Evolutionary conservation across 2,888 invertebrate species (phyloP), one percentile per base, ranked within the genome.

Genomic region (Diaperis boleti): DNA sequence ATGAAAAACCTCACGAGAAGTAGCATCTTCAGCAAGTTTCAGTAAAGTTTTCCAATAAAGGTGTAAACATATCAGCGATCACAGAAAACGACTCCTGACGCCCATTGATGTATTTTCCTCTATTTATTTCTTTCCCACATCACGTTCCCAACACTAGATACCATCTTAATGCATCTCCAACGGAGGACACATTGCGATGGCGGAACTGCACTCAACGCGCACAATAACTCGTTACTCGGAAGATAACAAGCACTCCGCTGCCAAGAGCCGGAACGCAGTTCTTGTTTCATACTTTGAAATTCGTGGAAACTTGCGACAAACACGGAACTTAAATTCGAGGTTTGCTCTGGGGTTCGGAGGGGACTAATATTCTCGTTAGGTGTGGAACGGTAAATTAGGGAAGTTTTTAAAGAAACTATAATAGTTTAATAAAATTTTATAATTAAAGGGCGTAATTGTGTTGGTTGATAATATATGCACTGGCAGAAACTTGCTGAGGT

Each of bases 161-260:
- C 22, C 15, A 31, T 17, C 49, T 41, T 26, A 41, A 41, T 41
- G 17, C 56, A 20, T 10, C 45, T 26, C 1, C 41, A 10, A 29
- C 10, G 8, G 22, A 15, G 15, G 54, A 14, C 31, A 44, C 41
- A 29, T 50, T 35, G 35, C 33, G 18, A 10, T 11, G n/a, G 5
- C 20, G 20, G 56, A 44, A 20, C 31, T 47, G 45, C 57, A 57
- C 47, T 35, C 45, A 11, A 14, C 35, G 13, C 47, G 14, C 14
- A 57, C 57, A 47, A 26, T 57, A 57, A 57, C 57, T 57, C 47
- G 39, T 57, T 57, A 47, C 15, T 35, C 45, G 47, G 57, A 57
- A 57, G 57, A 57, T 47, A 57, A 57, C 57, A 44, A 47, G 57
- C 57, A 47, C 57, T 57, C 37, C 14, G 20, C 11, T 10, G 18